Conservation (phyloP, 2,888 invertebrate genomes). For the Nezara viridula region DNA sequence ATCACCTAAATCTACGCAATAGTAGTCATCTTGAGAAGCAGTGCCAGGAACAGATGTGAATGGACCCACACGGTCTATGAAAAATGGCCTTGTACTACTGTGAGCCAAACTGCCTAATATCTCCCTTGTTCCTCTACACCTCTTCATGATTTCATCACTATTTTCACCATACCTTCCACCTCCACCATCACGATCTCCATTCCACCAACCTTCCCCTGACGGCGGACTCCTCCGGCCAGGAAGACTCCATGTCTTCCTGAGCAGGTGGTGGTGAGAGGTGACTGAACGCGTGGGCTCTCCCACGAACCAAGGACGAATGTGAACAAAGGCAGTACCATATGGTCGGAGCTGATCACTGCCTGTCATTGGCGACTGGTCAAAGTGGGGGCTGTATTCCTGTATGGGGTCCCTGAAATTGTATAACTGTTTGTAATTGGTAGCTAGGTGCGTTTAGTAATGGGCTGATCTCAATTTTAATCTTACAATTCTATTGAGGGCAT, state of each 20-base stretch:
- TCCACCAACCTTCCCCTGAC: not conserved
- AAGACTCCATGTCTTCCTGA: constrained; percentile 17
- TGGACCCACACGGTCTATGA: not conserved
- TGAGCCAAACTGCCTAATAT: not conserved
- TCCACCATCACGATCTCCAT: not conserved
- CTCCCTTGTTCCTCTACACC: not conserved
- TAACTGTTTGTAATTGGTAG: not conserved
- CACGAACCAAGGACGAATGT: constrained; percentile 36
- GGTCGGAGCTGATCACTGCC: constrained; percentile 29
- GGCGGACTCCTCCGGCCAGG: not conserved
- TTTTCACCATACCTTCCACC: not conserved
- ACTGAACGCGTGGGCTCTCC: constrained; percentile 47
- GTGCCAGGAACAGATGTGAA: too few relatives aligned
- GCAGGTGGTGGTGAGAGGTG: constrained; percentile 42
- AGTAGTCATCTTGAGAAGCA: not conserved
- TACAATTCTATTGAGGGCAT: not conserved
- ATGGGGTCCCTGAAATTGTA: not conserved
- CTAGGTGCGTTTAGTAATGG: not conserved
- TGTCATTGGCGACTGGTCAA: not conserved
- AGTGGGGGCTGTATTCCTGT: constrained; percentile 3
- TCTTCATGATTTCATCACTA: not conserved
- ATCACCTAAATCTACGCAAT: too few relatives aligned
- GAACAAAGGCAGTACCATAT: constrained; percentile 42
- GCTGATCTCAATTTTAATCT: not conserved
- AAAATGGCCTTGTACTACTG: not conserved